Evolutionary conservation across 2,113 vertebrate genomes (phyloP).

Genomic region (Trematocara stigmaticum): DNA sequence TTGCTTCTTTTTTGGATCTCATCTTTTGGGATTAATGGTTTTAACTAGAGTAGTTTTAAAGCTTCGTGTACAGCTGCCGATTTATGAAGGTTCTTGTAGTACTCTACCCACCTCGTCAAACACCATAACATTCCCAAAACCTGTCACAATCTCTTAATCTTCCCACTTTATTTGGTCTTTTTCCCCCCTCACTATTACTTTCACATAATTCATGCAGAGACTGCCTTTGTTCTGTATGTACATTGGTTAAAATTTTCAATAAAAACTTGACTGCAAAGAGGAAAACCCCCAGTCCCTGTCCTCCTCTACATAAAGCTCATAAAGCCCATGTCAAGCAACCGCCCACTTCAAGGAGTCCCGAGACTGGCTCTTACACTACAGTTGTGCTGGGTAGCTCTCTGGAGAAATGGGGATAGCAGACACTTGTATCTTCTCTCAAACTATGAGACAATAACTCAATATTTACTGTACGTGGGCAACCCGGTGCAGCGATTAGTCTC

Average conservation of each 20-base stretch:
- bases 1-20: neutral
- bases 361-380: conserved; percentile 43
- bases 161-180: neutral
- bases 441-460: conserved; percentile 51
- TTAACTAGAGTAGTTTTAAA: neutral
- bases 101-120: neutral
- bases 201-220: neutral
- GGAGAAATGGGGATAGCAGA: conserved; percentile 31
- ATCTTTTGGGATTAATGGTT: neutral
- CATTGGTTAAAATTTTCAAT: conserved; percentile 16
- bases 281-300: conserved; percentile 43
- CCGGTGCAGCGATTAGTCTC: conserved; percentile 31
- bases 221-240: neutral
- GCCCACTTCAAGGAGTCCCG: conserved; percentile 46
- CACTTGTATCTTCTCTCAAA: conserved; percentile 40
- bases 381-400: conserved; percentile 41
- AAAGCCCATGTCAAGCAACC: conserved; percentile 62
- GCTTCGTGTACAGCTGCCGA: neutral
- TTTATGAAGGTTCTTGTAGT: neutral
- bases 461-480: conserved; percentile 51
- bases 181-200: neutral
- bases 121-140: neutral
- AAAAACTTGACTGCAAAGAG: conserved; percentile 23
- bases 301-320: conserved; percentile 62
- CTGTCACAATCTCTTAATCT: neutral